Percentiles rank a stretch among this genome's conserved stretches.
phyloP scores from a whole-genome alignment of 2,113 vertebrate genomes.

The Grantiella picta region DNA sequence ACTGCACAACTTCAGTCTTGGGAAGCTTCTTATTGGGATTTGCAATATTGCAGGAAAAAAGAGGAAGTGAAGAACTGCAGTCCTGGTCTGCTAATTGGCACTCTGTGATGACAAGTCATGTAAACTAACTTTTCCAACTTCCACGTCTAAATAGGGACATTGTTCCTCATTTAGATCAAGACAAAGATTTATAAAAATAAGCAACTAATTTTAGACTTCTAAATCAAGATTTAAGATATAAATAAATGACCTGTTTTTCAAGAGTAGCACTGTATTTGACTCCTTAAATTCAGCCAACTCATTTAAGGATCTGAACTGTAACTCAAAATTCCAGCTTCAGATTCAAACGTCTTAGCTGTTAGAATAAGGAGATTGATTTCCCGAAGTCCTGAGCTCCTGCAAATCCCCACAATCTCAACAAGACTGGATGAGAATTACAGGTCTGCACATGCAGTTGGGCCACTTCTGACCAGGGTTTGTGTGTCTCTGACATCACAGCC shows the following conservation, averaged over 20 bases:
- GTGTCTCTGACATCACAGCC: background rate
- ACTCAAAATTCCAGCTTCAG: background rate
- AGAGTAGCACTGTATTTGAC: background rate
- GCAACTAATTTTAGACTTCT: background rate
- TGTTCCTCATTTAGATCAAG: background rate
- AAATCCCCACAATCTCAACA: background rate
- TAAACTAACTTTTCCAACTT: background rate
- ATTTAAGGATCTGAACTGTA: background rate
- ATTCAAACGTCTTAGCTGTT: background rate
- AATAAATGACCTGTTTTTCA: slow-evolving; percentile 15
- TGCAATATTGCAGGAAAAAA: background rate
- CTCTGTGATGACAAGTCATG: background rate
- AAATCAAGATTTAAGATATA: background rate
- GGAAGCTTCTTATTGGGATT: background rate
- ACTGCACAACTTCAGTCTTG: background rate
- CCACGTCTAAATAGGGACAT: background rate
- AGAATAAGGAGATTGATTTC: background rate
- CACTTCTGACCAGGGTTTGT: background rate
- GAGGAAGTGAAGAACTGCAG: background rate
- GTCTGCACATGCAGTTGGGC: background rate
- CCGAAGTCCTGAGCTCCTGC: background rate
- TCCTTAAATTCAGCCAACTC: background rate
- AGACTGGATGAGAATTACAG: background rate
- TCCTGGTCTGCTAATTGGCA: background rate
- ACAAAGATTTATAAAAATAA: background rate